These are phyloP conservation scores for Euclidia mi DNA, from an alignment of 2,888 invertebrate genomes.

Conservation along the genomic window DNA sequence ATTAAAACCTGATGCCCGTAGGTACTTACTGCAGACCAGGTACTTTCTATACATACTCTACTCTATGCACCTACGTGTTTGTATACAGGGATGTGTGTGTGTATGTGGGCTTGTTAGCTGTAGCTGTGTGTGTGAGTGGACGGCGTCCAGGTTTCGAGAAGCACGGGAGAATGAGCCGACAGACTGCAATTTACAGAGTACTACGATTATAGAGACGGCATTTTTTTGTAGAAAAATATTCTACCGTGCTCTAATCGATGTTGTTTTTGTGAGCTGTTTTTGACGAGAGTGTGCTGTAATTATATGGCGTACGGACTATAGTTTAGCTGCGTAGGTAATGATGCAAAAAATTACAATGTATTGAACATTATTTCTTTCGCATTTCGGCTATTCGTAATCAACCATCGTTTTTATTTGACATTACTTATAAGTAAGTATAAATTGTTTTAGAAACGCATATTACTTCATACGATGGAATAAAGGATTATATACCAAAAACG, in stretches of 20 bases:
- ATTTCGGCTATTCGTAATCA: too few species aligned
- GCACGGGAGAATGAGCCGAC: constrained; percentile 78
- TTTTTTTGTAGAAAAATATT: constrained; percentile 7
- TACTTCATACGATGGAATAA: too few species aligned
- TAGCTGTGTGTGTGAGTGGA: constrained; percentile 78
- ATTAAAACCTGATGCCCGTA: constrained; percentile 82
- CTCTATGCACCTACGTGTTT: constrained; percentile 27
- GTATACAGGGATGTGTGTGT: constrained; percentile 44
- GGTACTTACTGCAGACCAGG: constrained; percentile 69
- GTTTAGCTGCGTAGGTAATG: too few species aligned
- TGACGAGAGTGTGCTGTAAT: constrained; percentile 6
- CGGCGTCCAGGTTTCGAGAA: constrained; percentile 84
- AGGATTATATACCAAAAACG: too few species aligned
- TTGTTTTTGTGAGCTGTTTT: constrained; percentile 1
- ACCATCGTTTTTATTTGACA: too few species aligned
- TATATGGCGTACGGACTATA: neutral
- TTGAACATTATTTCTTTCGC: too few species aligned
- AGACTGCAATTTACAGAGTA: constrained; percentile 71
- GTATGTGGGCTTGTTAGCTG: constrained; percentile 46
- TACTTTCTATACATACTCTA: constrained; percentile 56
- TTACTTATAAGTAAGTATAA: too few species aligned
- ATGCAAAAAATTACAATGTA: too few species aligned
- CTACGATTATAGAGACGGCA: constrained; percentile 49
- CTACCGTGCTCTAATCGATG: neutral
- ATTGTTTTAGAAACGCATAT: too few species aligned